Percentiles rank a stretch among this genome's conserved stretches.
phyloP scores from a whole-genome alignment of 2,888 invertebrate genomes.

The Xestobium rufovillosum region DNA sequence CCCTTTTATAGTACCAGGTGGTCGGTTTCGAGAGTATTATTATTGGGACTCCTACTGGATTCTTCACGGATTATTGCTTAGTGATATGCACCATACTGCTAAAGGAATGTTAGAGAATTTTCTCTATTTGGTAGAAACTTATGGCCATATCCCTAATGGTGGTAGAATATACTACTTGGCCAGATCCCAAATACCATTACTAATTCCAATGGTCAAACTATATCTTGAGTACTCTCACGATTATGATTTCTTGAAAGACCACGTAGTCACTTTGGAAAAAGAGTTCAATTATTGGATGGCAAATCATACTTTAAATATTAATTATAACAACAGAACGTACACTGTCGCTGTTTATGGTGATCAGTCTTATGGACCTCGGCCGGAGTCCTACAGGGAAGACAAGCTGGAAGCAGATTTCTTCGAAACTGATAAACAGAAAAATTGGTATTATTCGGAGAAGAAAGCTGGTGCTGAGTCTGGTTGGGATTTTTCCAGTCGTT shows the following conservation, averaged over 20 bases:
- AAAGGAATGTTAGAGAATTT: constrained; percentile 82
- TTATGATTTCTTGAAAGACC: constrained; percentile 53
- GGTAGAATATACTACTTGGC: constrained; percentile 80
- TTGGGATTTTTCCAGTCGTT: constrained; percentile 91
- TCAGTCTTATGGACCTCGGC: constrained; percentile 71
- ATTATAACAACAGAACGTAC: constrained; percentile 56
- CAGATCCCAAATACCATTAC: constrained; percentile 74
- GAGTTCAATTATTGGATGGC: constrained; percentile 81
- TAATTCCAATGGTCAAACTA: constrained; percentile 74
- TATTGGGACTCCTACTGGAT: constrained; percentile 98
- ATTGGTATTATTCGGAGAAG: constrained; percentile 69
- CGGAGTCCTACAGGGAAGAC: constrained; percentile 83
- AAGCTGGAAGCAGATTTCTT: constrained; percentile 51
- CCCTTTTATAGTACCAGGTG: constrained; percentile 84
- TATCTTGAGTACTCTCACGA: constrained; percentile 70
- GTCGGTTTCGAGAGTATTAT: constrained; percentile 80
- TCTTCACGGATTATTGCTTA: constrained; percentile 74
- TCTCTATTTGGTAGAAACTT: constrained; percentile 66
- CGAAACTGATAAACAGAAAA: constrained; percentile 49
- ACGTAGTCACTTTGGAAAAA: constrained; percentile 60
- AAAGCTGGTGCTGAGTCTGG: constrained; percentile 92
- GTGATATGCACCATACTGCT: constrained; percentile 75
- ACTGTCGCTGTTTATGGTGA: constrained; percentile 67
- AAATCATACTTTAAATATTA: constrained; percentile 58
- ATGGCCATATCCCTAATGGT: constrained; percentile 85